A percentile compares a stretch with the other conserved stretches of the same genome.
Conservation (phyloP, 2,113 vertebrate genomes). For the Lasiurus cinereus region DNA sequence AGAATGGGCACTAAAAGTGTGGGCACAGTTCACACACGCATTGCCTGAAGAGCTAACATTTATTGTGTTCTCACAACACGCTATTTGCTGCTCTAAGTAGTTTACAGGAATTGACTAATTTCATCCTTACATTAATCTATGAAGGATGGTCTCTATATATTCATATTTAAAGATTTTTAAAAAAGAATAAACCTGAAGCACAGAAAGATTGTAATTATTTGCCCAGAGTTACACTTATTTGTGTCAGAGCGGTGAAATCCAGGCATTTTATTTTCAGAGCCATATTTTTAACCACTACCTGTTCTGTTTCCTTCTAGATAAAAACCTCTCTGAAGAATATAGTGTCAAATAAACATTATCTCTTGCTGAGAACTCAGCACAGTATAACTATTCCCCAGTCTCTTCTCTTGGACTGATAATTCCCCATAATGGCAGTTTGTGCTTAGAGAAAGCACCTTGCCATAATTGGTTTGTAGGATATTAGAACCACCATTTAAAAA, state of each 20-base stretch:
- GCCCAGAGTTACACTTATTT: not conserved
- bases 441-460: not conserved
- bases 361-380: not conserved
- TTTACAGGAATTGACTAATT: not conserved
- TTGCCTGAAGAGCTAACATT: not conserved
- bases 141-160: not conserved
- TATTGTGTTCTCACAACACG: not conserved
- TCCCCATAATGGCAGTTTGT: not conserved
- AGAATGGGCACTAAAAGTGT: not conserved
- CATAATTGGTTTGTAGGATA: not conserved
- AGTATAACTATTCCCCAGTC: not conserved
- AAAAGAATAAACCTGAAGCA: not conserved
- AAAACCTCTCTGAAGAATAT: slow-evolving; percentile 1
- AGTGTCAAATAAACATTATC: not conserved
- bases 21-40: not conserved
- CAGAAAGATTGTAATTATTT: not conserved
- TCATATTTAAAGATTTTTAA: not conserved
- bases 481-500: not conserved
- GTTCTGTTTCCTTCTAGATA: not conserved
- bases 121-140: not conserved
- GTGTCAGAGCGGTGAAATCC: not conserved
- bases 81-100: not conserved
- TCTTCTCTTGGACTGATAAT: not conserved
- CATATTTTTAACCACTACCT: not conserved
- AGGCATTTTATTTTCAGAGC: not conserved